A percentile compares a stretch with the other conserved stretches of the same genome.
These are phyloP conservation scores for Lucinisca nassula DNA, from an alignment of 2,888 invertebrate genomes.

Conservation along the genomic window DNA sequence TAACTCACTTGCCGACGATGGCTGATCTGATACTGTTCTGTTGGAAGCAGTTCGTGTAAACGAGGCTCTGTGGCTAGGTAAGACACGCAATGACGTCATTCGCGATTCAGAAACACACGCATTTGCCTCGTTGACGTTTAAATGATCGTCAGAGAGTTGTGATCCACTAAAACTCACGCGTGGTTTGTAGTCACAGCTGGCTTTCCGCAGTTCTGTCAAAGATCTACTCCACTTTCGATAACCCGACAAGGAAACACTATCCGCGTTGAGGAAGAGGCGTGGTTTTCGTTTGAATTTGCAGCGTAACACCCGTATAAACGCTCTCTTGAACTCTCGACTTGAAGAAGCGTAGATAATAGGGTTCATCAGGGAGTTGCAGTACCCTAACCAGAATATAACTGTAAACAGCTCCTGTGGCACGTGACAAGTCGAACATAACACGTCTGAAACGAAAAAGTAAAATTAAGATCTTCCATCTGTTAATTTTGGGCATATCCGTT, in stretches of 20 bases:
- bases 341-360: conserved; percentile 91
- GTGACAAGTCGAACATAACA: conserved; percentile 89
- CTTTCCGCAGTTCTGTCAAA: not conserved
- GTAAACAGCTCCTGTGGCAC: conserved; percentile 89
- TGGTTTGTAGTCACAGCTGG: not conserved
- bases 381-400: conserved; percentile 92
- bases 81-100: conserved; percentile 36
- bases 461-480: too few species aligned
- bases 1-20: conserved; percentile 48
- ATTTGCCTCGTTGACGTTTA: not conserved
- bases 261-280: conserved; percentile 25
- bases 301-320: conserved; percentile 89
- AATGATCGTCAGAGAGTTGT: not conserved
- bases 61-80: conserved; percentile 37
- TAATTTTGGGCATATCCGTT: too few species aligned
- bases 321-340: conserved; percentile 89
- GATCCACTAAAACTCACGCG: not conserved
- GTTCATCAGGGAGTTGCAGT: conserved; percentile 92
- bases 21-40: not conserved
- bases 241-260: conserved; percentile 16
- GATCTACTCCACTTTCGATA: conserved; percentile 16
- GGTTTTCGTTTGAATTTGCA: conserved; percentile 78
- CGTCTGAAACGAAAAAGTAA: conserved; percentile 87
- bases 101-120: conserved; percentile 36
- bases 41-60: conserved; percentile 7